These are phyloP conservation scores for Watsonalla cultraria DNA, from an alignment of 2,888 invertebrate genomes.

Conservation along the genomic window DNA sequence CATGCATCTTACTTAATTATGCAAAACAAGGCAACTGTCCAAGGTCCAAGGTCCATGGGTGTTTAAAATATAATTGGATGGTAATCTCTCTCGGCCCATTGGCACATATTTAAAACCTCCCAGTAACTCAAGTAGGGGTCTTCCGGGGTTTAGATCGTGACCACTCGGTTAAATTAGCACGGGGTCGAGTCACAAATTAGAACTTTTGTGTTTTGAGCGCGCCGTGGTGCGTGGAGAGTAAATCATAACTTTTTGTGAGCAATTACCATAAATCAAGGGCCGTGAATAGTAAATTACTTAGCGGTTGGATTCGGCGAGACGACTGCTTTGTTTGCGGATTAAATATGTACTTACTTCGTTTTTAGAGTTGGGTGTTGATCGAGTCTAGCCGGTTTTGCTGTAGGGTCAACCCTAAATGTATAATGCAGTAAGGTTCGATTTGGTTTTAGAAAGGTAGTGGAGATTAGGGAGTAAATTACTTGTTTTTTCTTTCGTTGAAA, in stretches of 20 bases:
- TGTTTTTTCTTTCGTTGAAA: too few species aligned
- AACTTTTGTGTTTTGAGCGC: slow-evolving; percentile 14
- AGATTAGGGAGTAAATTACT: too few species aligned
- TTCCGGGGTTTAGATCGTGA: slow-evolving; percentile 26
- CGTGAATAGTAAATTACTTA: slow-evolving; percentile 25
- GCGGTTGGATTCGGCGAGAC: slow-evolving; percentile 6
- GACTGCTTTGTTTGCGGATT: background rate
- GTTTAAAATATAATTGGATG: too few species aligned
- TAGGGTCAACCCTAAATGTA: too few species aligned
- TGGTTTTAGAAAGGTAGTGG: too few species aligned
- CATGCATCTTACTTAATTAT: too few species aligned
- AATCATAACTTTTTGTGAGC: slow-evolving; percentile 51
- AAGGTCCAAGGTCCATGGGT: too few species aligned
- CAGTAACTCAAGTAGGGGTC: slow-evolving; percentile 12
- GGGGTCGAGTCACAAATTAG: slow-evolving; percentile 25
- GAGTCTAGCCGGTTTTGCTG: too few species aligned
- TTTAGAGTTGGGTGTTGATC: too few species aligned
- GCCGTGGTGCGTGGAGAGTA: slow-evolving; percentile 23
- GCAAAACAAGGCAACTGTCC: too few species aligned
- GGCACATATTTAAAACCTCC: background rate
- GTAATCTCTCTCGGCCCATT: too few species aligned
- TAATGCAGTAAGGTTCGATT: too few species aligned
- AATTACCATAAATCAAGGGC: slow-evolving; percentile 46
- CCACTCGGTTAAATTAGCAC: slow-evolving; percentile 22
- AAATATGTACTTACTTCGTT: background rate